phyloP scores from a whole-genome alignment of 1,140 invertebrate genomes.

The Telenomus remus region DNA sequence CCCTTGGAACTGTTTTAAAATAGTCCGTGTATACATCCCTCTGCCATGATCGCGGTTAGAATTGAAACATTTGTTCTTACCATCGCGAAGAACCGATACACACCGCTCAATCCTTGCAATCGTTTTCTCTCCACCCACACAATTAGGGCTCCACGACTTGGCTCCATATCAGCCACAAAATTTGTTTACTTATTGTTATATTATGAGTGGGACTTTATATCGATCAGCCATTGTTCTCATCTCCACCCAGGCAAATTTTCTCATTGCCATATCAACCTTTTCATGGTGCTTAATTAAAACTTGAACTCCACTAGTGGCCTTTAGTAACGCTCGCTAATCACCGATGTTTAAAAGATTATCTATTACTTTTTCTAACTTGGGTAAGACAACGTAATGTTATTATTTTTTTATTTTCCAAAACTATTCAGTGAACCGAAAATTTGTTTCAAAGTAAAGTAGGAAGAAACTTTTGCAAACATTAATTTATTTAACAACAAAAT shows the following conservation, averaged over 20 bases:
- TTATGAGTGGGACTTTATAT: conserved; percentile 15
- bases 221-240: conserved; percentile 12
- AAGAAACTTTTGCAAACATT: too few relatives aligned
- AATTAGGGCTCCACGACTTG: conserved; percentile 20
- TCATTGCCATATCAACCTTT: neutral
- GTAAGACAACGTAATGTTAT: too few relatives aligned
- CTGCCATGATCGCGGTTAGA: conserved; percentile 58
- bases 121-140: neutral
- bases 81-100: conserved; percentile 33
- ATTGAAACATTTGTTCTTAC: conserved; percentile 59
- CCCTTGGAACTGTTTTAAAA: conserved; percentile 65
- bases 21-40: conserved; percentile 61
- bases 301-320: too few relatives aligned
- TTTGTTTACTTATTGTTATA: conserved; percentile 37
- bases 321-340: too few relatives aligned
- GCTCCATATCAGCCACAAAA: conserved; percentile 9
- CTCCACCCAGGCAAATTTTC: neutral
- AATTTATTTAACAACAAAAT: too few relatives aligned
- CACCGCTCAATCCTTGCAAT: conserved; percentile 23
- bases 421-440: too few relatives aligned
- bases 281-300: neutral
- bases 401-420: too few relatives aligned
- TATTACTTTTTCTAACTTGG: too few relatives aligned
- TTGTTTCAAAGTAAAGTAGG: too few relatives aligned
- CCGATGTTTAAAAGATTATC: too few relatives aligned